Percentiles rank a stretch among this genome's conserved stretches.
Conservation (phyloP, 2,888 invertebrate species). For the Oasisia sp. region DNA sequence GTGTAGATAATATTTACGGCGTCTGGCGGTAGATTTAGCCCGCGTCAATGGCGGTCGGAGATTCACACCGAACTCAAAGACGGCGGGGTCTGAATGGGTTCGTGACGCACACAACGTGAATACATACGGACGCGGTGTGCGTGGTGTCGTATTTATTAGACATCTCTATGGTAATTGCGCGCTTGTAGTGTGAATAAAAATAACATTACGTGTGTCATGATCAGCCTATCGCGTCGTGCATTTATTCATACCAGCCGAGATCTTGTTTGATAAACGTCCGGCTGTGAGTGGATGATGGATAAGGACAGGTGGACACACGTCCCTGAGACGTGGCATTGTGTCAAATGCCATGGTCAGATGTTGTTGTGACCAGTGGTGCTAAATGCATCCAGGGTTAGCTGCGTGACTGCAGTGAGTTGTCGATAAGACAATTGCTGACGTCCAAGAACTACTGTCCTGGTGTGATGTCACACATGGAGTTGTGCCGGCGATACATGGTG, state of each 20-base stretch:
- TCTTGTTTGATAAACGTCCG: not conserved
- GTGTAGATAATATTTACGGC: conserved; percentile 9
- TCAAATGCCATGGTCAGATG: not conserved
- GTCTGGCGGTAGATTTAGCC: not conserved
- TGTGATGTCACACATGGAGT: not conserved
- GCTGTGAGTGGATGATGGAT: not conserved
- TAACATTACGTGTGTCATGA: not conserved
- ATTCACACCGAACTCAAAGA: not conserved
- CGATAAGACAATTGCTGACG: not conserved
- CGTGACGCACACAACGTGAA: not conserved
- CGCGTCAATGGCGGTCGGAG: not conserved
- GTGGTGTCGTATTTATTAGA: not conserved
- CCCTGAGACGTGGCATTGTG: not conserved
- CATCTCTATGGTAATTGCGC: not conserved
- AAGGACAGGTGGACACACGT: not conserved
- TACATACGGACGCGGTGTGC: not conserved
- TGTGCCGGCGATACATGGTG: not conserved
- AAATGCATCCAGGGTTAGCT: not conserved
- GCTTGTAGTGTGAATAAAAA: conserved; percentile 5
- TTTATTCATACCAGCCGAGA: not conserved
- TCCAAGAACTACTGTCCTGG: not conserved
- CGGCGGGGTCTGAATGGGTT: not conserved
- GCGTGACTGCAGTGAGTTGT: not conserved
- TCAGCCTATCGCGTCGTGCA: not conserved
- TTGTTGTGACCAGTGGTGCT: not conserved